Conservation (phyloP, 2,888 invertebrate species). For the Hymenopus coronatus region DNA sequence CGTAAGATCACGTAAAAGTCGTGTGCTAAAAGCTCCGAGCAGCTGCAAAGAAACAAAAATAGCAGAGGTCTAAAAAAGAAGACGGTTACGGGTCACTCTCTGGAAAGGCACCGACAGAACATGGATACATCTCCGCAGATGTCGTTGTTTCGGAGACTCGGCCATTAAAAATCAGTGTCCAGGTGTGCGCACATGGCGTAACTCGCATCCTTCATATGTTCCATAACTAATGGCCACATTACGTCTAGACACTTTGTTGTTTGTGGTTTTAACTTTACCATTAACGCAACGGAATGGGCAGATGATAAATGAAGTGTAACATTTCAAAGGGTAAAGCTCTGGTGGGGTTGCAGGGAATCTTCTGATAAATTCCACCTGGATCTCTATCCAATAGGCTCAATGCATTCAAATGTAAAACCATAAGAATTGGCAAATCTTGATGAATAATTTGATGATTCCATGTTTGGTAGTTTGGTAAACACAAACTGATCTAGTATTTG, state of each 20-base stretch:
- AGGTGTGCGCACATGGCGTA: neutral
- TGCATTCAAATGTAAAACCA: too few species aligned
- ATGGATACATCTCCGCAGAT: neutral
- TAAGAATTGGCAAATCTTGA: too few species aligned
- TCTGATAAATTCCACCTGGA: too few species aligned
- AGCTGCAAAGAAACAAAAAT: neutral
- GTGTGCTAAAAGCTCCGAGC: neutral
- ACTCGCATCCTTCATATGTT: neutral
- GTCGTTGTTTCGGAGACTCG: neutral
- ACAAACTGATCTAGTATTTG: too few species aligned
- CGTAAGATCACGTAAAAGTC: neutral
- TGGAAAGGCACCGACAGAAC: neutral
- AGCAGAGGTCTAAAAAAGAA: neutral
- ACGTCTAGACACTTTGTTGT: neutral
- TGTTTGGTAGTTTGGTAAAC: too few species aligned
- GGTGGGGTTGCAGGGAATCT: too few species aligned
- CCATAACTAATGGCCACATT: neutral
- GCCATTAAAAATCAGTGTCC: neutral
- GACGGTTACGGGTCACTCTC: neutral
- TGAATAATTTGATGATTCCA: too few species aligned
- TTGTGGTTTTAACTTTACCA: neutral
- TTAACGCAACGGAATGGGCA: neutral
- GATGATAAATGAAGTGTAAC: neutral
- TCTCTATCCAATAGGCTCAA: too few species aligned
- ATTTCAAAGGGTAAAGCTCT: neutral